Evolutionary conservation across 1,140 invertebrate species (phyloP), one percentile per base, ranked within the genome.

Genomic region (Drosophila lowei): DNA sequence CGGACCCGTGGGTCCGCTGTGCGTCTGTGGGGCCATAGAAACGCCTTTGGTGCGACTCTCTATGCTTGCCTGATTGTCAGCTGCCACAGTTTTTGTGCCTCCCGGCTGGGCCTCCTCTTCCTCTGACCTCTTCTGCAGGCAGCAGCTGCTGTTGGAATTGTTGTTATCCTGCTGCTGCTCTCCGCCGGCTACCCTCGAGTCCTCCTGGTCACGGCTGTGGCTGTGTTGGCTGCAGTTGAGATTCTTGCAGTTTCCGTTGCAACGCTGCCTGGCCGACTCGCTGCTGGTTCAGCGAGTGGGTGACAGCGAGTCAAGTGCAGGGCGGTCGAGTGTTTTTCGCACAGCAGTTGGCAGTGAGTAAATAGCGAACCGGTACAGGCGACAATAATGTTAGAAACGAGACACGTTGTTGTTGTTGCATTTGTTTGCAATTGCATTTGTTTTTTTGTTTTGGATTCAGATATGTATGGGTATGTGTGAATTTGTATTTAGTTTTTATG

Each of bases 311-410:
- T 61, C 38, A 43, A 65, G 64, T 34, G 53, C 70, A 50, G 23
- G 77, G 58, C 59, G 72, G 68, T 67, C 66, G 72, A 88, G 78
- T 79, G 84, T 83, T 88, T 70, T 68, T 78, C 55, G 84, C 67
- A 77, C 83, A 86, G 81, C 81, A 86, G 81, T 86, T 86, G 83
- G 79, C 83, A 88, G 83, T 88, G 83, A 88, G 83, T 88, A 73
- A 38, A 77, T 62, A 88, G 75, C 83, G 58, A 77, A 83, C 84
- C 78, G 52, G 49, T 68, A 57, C 83, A 89, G 66, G 30, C 55
- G 60, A 75, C 84, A 88, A 85, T 76, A 38, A 38, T 76, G 63
- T 79, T 66, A 28, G 55, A 49, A 48, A 56, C 65, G 65, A 60
- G 56, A 75, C 41, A 66, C 56, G 72, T 70, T 65, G 72, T 64